These are phyloP conservation scores for Drosophila jambulina DNA, from an alignment of 1,140 invertebrate species.

Conservation along the genomic window DNA sequence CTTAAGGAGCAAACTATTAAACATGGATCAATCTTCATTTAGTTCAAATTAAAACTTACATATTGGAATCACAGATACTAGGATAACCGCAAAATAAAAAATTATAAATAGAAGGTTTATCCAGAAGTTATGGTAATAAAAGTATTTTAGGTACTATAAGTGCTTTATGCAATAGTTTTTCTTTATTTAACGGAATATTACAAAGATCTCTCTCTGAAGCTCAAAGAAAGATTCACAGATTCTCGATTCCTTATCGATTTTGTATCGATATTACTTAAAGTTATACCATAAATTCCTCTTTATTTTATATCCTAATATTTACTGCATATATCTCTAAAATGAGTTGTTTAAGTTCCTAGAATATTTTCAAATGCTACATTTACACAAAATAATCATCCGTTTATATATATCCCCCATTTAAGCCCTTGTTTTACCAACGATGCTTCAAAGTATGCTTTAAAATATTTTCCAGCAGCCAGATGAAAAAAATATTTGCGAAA, in stretches of 20 bases:
- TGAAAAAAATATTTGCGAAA: slow-evolving; percentile 52
- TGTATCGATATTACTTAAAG: background rate
- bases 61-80: background rate
- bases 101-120: background rate
- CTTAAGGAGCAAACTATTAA: background rate
- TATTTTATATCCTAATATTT: no score
- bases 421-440: slow-evolving; percentile 14
- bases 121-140: background rate
- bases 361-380: background rate
- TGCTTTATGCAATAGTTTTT: background rate
- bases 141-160: background rate
- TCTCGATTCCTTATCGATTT: background rate
- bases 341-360: background rate
- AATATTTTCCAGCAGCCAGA: slow-evolving; percentile 47
- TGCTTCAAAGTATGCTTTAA: slow-evolving; percentile 74
- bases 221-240: background rate
- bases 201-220: background rate
- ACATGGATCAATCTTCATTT: background rate
- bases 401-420: background rate
- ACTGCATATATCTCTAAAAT: background rate
- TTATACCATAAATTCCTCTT: background rate
- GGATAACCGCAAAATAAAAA: background rate
- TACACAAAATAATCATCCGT: background rate
- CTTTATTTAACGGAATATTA: background rate
- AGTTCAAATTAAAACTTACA: background rate